Percentiles rank a stretch among this genome's conserved stretches.
These are phyloP conservation scores for Emydoidea blandingii DNA, from an alignment of 2,797 vertebrate species.

Conservation along the genomic window DNA sequence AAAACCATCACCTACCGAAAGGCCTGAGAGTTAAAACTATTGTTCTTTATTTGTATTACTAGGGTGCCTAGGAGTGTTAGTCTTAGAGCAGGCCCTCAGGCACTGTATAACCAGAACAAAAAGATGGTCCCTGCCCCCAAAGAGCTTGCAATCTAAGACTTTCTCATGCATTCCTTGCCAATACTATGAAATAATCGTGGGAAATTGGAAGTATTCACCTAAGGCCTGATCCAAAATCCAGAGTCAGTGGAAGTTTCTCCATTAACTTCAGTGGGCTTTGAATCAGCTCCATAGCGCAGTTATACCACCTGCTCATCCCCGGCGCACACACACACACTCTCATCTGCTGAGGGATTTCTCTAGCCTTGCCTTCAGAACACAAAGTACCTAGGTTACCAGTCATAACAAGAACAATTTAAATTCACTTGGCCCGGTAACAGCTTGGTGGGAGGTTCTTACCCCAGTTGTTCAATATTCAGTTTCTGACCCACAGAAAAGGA, in stretches of 20 bases:
- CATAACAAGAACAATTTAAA: background rate
- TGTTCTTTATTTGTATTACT: background rate
- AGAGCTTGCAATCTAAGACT: background rate
- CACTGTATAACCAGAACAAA: rapidly evolving
- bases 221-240: background rate
- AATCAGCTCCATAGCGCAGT: background rate
- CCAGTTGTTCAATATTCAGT: background rate
- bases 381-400: background rate
- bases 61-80: background rate
- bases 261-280: background rate
- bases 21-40: background rate
- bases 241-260: background rate
- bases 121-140: background rate
- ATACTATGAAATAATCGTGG: background rate
- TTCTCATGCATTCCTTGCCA: rapidly evolving
- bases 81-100: background rate
- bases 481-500: background rate
- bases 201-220: rapidly evolving
- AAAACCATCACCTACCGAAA: background rate
- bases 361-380: background rate
- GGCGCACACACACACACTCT: background rate
- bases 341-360: background rate
- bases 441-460: background rate
- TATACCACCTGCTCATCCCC: background rate
- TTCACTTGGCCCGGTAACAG: background rate